These are phyloP conservation scores for Morbakka virulenta DNA, from an alignment of 30 jellyfish, hydroid and myxozoan genomes.

Conservation along the genomic window DNA sequence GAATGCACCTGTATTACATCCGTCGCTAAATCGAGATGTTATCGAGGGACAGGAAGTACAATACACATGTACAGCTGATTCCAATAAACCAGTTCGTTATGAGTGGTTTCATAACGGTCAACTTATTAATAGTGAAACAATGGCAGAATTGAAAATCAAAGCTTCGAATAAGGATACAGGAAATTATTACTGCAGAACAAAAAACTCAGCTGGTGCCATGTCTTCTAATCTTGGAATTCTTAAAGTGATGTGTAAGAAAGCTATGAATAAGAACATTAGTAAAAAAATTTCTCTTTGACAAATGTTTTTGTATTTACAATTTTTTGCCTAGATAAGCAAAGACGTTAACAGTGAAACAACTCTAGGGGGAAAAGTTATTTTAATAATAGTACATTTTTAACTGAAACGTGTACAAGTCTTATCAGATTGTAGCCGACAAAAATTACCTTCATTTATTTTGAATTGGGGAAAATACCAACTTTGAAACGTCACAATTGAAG, in stretches of 20 bases:
- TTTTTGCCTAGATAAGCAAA: too few relatives aligned
- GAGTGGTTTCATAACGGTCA: background rate
- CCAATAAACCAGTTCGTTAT: background rate
- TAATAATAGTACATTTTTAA: too few relatives aligned
- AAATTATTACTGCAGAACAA: background rate
- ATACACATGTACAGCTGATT: background rate
- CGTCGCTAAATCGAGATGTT: background rate
- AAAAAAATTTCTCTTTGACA: too few relatives aligned
- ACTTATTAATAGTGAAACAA: background rate
- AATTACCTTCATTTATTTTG: too few relatives aligned
- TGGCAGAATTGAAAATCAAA: background rate
- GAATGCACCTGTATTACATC: background rate
- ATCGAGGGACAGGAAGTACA: background rate
- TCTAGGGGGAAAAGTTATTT: too few relatives aligned
- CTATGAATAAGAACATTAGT: too few relatives aligned
- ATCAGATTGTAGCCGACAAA: too few relatives aligned
- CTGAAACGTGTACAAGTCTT: too few relatives aligned
- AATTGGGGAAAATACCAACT: too few relatives aligned
- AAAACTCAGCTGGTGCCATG: background rate
- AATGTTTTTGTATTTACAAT: background rate
- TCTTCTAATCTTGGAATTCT: background rate
- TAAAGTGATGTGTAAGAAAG: background rate
- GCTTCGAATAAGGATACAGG: background rate
- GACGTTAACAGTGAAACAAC: too few relatives aligned
- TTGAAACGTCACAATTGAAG: too few relatives aligned